phyloP scores from a whole-genome alignment of 2,888 invertebrate genomes.

The Agrochola circellaris region DNA sequence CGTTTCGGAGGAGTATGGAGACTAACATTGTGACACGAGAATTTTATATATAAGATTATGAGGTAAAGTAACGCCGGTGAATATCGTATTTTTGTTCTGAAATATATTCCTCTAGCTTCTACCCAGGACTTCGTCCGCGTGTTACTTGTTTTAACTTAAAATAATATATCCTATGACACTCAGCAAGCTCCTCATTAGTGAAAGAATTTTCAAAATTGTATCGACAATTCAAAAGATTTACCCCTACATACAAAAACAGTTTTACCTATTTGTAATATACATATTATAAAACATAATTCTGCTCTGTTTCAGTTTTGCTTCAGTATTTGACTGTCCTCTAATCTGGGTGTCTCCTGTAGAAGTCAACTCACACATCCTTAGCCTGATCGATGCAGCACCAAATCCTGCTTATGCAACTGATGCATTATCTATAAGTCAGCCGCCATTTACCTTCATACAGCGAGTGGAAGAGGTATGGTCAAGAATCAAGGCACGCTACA shows the following conservation, averaged over 20 bases:
- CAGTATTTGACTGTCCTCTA: constrained; percentile 77
- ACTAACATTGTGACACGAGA: too few species aligned
- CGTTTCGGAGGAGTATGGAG: too few species aligned
- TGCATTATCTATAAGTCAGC: constrained; percentile 51
- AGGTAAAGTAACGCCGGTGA: neutral
- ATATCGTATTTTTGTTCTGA: neutral
- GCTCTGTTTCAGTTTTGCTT: constrained; percentile 73
- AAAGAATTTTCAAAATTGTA: too few species aligned
- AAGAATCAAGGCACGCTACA: constrained; percentile 40
- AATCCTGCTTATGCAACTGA: constrained; percentile 73
- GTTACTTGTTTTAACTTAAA: too few species aligned
- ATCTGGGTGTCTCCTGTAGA: constrained; percentile 79
- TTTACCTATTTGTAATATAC: too few species aligned
- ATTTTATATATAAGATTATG: too few species aligned
- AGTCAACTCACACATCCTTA: constrained; percentile 72
- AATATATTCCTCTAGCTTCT: neutral
- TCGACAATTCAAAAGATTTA: too few species aligned
- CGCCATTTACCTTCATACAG: constrained; percentile 71
- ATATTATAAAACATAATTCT: too few species aligned
- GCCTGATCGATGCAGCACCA: constrained; percentile 73
- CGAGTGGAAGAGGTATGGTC: constrained; percentile 66
- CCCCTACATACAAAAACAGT: too few species aligned
- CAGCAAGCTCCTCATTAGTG: too few species aligned
- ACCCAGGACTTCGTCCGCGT: too few species aligned
- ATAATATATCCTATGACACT: too few species aligned